Evolutionary conservation across 2,113 vertebrate genomes (phyloP).

Genomic region (Cranoglanis bouderius): DNA sequence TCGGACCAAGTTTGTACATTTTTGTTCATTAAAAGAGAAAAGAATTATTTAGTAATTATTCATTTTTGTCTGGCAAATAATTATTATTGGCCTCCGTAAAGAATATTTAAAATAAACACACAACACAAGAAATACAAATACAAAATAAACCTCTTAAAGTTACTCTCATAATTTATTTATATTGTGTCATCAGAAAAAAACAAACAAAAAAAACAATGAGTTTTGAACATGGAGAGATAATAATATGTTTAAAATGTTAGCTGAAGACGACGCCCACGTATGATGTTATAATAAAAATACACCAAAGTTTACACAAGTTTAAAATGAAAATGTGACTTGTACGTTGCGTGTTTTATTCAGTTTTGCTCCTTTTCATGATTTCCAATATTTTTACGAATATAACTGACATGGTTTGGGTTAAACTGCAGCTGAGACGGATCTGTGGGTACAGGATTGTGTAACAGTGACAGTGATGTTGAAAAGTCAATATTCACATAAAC

Average conservation of each 20-base stretch:
- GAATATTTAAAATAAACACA: neutral
- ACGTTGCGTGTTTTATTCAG: neutral
- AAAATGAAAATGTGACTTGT: neutral
- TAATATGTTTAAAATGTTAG: too few relatives aligned
- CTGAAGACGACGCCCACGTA: neutral
- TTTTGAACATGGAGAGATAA: neutral
- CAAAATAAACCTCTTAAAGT: neutral
- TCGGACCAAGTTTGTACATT: neutral
- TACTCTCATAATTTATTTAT: neutral
- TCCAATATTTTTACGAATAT: too few relatives aligned
- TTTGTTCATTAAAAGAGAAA: neutral
- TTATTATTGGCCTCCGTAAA: neutral
- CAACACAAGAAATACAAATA: neutral
- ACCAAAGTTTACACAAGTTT: neutral
- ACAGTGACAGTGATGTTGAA: neutral
- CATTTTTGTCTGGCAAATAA: neutral
- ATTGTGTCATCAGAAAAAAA: neutral
- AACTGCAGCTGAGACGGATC: neutral
- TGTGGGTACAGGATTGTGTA: neutral
- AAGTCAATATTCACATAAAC: conserved; percentile 2
- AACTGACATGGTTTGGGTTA: neutral
- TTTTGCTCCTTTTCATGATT: neutral
- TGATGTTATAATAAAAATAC: neutral
- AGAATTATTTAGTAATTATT: neutral
- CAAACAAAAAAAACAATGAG: neutral